These are phyloP conservation scores for Drosophila austrosaltans DNA, from an alignment of 2,888 invertebrate species.

Conservation along the genomic window DNA sequence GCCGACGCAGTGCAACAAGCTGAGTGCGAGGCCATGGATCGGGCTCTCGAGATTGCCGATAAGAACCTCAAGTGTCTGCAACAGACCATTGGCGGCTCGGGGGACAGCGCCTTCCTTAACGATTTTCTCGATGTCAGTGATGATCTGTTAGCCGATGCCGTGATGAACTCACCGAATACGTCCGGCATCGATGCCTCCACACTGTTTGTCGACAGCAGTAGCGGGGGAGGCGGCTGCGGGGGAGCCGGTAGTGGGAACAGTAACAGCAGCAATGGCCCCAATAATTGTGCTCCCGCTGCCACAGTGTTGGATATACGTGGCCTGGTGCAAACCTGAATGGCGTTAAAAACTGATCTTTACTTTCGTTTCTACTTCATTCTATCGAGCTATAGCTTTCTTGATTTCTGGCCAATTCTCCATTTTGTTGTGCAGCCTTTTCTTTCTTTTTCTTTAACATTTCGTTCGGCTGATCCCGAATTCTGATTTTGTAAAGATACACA, in stretches of 20 bases:
- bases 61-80: conserved; percentile 89
- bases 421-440: conserved; percentile 13
- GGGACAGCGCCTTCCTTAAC: conserved; percentile 80
- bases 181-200: conserved; percentile 80
- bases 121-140: conserved; percentile 82
- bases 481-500: conserved; percentile 17
- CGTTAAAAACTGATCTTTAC: conserved; percentile 34
- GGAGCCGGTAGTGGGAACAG: conserved; percentile 51
- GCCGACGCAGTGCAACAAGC: conserved; percentile 85
- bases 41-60: conserved; percentile 91
- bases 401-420: conserved; percentile 21
- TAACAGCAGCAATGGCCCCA: conserved; percentile 54
- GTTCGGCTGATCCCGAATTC: conserved; percentile 12
- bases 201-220: conserved; percentile 78
- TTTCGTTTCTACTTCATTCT: conserved; percentile 20
- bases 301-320: conserved; percentile 80
- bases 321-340: conserved; percentile 81
- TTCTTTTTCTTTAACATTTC: not conserved
- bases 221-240: conserved; percentile 65
- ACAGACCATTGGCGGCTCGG: conserved; percentile 84
- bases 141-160: conserved; percentile 81
- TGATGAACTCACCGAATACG: conserved; percentile 80
- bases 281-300: conserved; percentile 40
- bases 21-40: conserved; percentile 94
- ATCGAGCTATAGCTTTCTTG: conserved; percentile 1